A percentile compares a stretch with the other conserved stretches of the same genome.
Evolutionary conservation across 2,888 invertebrate species (phyloP).

Genomic region (Caenorhabditis plicata): DNA sequence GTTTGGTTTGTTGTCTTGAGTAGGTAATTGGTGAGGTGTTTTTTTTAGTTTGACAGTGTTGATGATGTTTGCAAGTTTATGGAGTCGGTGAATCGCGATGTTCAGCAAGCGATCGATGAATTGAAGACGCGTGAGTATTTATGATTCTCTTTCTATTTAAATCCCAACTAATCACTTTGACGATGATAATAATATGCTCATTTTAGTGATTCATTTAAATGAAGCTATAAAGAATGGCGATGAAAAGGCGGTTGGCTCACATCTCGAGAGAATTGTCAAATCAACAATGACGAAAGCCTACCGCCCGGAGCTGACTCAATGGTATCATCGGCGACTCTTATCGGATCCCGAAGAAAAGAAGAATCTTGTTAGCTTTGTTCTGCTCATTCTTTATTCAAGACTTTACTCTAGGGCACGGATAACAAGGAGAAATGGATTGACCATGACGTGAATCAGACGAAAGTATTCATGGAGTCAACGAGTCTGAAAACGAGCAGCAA

Average conservation of each 20-base stretch:
- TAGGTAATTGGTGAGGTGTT: not conserved
- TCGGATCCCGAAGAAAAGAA: constrained; percentile 8
- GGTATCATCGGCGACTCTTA: constrained; percentile 30
- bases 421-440: constrained; percentile 18
- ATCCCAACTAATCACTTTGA: not conserved
- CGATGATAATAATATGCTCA: not conserved
- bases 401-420: no score
- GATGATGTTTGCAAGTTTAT: not conserved
- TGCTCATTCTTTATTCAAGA: not conserved
- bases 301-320: constrained; percentile 26
- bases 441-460: constrained; percentile 28
- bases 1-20: no score
- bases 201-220: constrained; percentile 36
- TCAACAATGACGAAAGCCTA: constrained; percentile 2
- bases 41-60: not conserved
- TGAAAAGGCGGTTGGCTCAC: constrained; percentile 1
- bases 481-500: not conserved
- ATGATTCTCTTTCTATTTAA: not conserved
- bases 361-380: not conserved
- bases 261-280: constrained; percentile 4
- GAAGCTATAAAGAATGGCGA: constrained; percentile 15
- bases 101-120: constrained; percentile 1
- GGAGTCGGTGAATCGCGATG: constrained; percentile 1
- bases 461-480: constrained; percentile 5
- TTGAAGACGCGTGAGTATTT: constrained; percentile 3